phyloP scores from a whole-genome alignment of 2,113 vertebrate genomes.

The Rhinogobius similis region DNA sequence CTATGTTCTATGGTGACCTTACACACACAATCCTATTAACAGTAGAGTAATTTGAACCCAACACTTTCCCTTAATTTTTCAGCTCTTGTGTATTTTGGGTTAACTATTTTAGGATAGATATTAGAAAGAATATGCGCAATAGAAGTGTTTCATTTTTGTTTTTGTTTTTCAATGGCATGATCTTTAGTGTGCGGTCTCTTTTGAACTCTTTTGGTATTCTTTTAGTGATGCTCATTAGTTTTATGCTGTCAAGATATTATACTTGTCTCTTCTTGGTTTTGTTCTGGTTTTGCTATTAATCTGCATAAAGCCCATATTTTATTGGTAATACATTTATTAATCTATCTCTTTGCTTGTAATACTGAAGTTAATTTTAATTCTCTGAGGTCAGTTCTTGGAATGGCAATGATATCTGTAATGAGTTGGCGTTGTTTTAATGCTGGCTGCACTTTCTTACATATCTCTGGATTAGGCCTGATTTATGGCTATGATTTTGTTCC shows the following conservation, averaged over 20 bases:
- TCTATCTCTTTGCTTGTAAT: not conserved
- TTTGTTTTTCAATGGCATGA: constrained; percentile 1
- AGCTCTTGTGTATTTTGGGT: constrained; percentile 27
- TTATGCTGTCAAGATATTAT: not conserved
- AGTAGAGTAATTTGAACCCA: constrained; percentile 52
- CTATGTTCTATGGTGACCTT: constrained; percentile 60
- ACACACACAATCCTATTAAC: constrained; percentile 60
- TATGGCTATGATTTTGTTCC: not conserved
- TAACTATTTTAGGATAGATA: not conserved
- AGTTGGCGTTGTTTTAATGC: not conserved
- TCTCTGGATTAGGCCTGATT: not conserved
- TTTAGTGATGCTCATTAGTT: not conserved
- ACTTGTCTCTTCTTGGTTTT: not conserved
- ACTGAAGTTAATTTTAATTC: not conserved
- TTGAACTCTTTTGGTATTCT: not conserved
- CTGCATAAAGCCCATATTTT: not conserved
- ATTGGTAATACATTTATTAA: not conserved
- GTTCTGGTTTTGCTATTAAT: not conserved
- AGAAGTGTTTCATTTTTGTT: not conserved
- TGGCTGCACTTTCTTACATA: not conserved
- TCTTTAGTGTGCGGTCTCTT: constrained; percentile 8
- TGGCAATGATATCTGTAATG: not conserved
- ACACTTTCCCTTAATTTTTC: constrained; percentile 17
- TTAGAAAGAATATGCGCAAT: not conserved
- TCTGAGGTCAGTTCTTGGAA: not conserved